Percentiles rank a stretch among this genome's conserved stretches.
phyloP scores from a whole-genome alignment of 2,113 vertebrate genomes.

The Protobothrops mucrosquamatus region DNA sequence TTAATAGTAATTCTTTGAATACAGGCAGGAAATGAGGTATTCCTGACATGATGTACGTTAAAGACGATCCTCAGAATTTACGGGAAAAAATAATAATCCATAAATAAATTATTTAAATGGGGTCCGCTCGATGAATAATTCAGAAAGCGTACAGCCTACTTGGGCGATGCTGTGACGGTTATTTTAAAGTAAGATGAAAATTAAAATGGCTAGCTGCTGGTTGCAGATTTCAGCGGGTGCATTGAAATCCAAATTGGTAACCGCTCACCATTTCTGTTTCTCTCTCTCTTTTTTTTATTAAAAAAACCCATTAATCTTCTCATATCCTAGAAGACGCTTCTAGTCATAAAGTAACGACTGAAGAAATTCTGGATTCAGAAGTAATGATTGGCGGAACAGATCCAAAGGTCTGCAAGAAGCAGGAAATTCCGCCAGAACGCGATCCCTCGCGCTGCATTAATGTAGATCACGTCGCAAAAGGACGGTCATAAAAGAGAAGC shows the following conservation, averaged over 20 bases:
- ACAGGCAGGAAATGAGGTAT: conserved; percentile 20
- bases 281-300: neutral
- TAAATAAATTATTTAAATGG: conserved; percentile 37
- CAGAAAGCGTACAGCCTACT: neutral
- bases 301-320: neutral
- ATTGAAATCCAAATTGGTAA: conserved; percentile 9
- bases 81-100: neutral
- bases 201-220: neutral
- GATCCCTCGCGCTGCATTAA: neutral
- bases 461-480: neutral
- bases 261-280: neutral
- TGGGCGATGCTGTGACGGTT: conserved; percentile 6
- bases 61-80: conserved; percentile 28
- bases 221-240: neutral
- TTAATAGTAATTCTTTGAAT: conserved; percentile 31
- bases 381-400: neutral
- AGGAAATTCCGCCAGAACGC: neutral
- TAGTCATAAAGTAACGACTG: neutral
- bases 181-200: neutral
- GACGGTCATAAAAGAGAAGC: neutral
- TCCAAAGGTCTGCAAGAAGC: neutral
- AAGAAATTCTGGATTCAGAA: neutral
- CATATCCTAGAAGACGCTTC: neutral
- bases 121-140: conserved; percentile 21
- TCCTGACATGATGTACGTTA: conserved; percentile 20